phyloP scores from a whole-genome alignment of 1,140 invertebrate species.

The Oedothorax gibbosus region DNA sequence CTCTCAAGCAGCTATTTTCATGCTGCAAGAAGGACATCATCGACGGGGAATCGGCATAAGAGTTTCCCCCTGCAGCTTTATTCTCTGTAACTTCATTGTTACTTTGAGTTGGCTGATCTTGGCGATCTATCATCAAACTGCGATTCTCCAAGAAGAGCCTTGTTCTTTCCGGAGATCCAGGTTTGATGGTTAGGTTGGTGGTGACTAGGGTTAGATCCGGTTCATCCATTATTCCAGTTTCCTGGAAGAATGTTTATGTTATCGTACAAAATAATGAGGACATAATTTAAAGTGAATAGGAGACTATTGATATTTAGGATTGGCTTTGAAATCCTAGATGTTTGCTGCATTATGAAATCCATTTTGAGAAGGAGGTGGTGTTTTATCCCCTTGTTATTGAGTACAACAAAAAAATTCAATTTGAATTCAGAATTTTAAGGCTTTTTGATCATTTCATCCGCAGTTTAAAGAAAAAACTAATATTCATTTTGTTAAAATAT shows the following conservation, averaged over 20 bases:
- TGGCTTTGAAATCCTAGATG: too few species aligned
- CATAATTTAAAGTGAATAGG: neutral
- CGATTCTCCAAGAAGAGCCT: neutral
- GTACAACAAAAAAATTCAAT: too few species aligned
- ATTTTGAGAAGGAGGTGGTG: too few species aligned
- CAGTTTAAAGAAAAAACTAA: too few species aligned
- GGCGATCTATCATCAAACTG: neutral
- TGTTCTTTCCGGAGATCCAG: constrained; percentile 7
- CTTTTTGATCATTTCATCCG: too few species aligned
- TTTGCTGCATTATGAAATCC: too few species aligned
- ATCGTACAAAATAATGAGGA: neutral
- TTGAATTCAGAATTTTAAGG: too few species aligned
- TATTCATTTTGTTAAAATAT: too few species aligned
- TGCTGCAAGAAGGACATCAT: constrained; percentile 37
- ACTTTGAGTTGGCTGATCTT: too few species aligned
- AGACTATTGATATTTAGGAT: neutral
- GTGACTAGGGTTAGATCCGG: constrained; percentile 22
- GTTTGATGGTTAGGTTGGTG: constrained; percentile 5
- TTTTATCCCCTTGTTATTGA: too few species aligned
- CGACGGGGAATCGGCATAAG: constrained; percentile 17
- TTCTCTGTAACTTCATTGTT: neutral
- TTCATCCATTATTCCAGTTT: constrained; percentile 37
- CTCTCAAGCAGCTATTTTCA: constrained; percentile 15
- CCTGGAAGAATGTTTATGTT: neutral
- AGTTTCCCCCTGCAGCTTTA: too few species aligned